These are phyloP conservation scores for Drosophila asahinai DNA, from an alignment of 1,140 invertebrate species.

Conservation along the genomic window DNA sequence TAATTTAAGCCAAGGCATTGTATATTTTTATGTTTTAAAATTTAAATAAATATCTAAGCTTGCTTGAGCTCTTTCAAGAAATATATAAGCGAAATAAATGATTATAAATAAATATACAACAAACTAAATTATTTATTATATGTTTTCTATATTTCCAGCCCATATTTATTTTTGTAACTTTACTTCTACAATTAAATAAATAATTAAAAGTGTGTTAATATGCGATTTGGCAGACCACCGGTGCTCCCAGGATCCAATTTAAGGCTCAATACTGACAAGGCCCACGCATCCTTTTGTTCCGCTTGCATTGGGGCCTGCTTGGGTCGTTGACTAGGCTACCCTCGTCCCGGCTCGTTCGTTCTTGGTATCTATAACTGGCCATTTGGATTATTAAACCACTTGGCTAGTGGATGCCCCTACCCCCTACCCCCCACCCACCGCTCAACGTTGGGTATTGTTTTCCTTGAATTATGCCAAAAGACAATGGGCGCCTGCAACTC, in stretches of 20 bases:
- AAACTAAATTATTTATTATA: no score
- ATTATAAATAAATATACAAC: not conserved
- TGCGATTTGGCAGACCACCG: no score
- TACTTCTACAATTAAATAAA: no score
- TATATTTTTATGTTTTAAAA: not conserved
- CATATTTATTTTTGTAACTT: no score
- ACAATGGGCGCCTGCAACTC: not conserved
- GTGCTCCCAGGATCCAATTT: not conserved
- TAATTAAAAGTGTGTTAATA: no score
- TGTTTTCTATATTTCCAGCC: no score
- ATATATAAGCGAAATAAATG: not conserved
- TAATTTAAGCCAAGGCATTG: not conserved
- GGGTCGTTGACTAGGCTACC: no score
- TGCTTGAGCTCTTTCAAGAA: no score
- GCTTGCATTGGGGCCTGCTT: not conserved
- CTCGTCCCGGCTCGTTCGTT: not conserved
- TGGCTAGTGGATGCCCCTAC: not conserved
- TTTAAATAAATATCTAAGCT: not conserved
- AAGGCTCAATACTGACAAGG: not conserved
- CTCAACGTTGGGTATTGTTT: not conserved
- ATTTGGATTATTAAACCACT: not conserved
- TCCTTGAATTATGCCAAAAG: not conserved
- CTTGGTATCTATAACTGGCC: no score
- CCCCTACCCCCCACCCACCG: no score
- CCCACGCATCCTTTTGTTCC: not conserved